These are phyloP conservation scores for Boulengeromyrus knoepffleri DNA, from an alignment of 2,113 vertebrate species.

Conservation along the genomic window DNA sequence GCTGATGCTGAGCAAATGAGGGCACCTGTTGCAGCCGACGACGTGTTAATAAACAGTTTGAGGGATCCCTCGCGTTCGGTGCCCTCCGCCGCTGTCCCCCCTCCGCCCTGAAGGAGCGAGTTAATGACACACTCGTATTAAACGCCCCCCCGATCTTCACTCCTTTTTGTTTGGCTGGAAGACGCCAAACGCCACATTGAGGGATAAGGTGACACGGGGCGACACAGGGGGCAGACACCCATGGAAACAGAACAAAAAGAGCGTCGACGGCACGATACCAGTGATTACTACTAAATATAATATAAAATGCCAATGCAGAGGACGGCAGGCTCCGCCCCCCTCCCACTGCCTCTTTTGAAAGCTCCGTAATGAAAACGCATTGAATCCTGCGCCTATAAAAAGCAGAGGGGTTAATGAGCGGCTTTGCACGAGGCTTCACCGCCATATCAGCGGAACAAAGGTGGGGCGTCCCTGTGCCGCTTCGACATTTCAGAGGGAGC, in stretches of 20 bases:
- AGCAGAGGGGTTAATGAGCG: constrained; percentile 42
- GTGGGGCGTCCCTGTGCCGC: constrained; percentile 7
- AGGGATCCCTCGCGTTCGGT: constrained; percentile 36
- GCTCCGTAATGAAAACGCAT: constrained; percentile 50
- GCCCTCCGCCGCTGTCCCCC: constrained; percentile 58
- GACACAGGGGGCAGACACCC: constrained; percentile 45
- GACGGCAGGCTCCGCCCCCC: constrained; percentile 51
- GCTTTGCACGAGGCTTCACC: constrained; percentile 44
- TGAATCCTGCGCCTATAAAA: constrained; percentile 62
- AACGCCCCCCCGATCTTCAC: constrained; percentile 52
- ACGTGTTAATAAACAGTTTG: constrained; percentile 65
- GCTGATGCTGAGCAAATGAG: constrained; percentile 38
- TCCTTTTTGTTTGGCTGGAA: constrained; percentile 42
- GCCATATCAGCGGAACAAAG: constrained; percentile 5
- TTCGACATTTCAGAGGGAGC: not conserved
- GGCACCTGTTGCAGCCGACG: constrained; percentile 50
- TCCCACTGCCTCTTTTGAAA: constrained; percentile 50
- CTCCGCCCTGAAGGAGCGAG: constrained; percentile 58
- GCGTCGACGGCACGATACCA: constrained; percentile 49
- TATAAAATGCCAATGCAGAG: constrained; percentile 56
- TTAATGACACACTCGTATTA: constrained; percentile 66
- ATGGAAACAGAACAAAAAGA: constrained; percentile 15
- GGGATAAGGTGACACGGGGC: constrained; percentile 41
- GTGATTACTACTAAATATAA: constrained; percentile 71
- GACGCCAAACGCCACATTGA: constrained; percentile 48